Base-by-base conservation (phyloP, 2,888 invertebrate species). In the Plebejus anna region DNA sequence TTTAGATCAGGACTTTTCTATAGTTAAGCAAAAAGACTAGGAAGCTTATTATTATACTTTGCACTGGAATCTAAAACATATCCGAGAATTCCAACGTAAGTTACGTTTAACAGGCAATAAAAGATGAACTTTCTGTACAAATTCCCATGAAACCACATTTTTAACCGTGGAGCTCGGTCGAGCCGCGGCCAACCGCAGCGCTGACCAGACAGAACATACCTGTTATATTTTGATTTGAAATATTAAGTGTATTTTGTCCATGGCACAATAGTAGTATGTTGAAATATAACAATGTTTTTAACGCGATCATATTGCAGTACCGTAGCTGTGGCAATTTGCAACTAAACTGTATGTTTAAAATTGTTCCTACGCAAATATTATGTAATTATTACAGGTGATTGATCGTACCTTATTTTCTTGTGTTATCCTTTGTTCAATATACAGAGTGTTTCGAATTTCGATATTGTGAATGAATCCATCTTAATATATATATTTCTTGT, bases 71-170 rank as follows among this genome's bases (percentile, higher is more conserved):
- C 13, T 13, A 57, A 32, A n/a, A 22, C 2, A 32, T 61, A 28
- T 59, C 9, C 11, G 28, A 61, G 22, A 61, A 28, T 61, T 28
- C 3, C 28, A 11, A 61, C 32, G 4, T 13, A 11, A 22, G 11
- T 32, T 13, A 66, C 61, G 5, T 66, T 32, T 66, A 1, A 66
- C 13, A 66, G 13, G 66, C 32, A 36, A 66, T 36, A 36, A 66
- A 66, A 66, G 32, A 66, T 66, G 36, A 66, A 66, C 66, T 66
- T 66, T 66, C 13, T 4, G 66, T 66, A 66, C 13, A 66, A 66
- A 66, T 66, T 66, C 66, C 66, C 66, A 66, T 66, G 16, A 32
- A 66, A 36, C 66, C 66, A 66, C 66, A 66, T 66, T 66, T 66
- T 66, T 66, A 66, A 66, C 32, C 66, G 66, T 13, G 13, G 66